phyloP scores from a whole-genome alignment of 1,140 invertebrate genomes.

The Danaus melanippus region DNA sequence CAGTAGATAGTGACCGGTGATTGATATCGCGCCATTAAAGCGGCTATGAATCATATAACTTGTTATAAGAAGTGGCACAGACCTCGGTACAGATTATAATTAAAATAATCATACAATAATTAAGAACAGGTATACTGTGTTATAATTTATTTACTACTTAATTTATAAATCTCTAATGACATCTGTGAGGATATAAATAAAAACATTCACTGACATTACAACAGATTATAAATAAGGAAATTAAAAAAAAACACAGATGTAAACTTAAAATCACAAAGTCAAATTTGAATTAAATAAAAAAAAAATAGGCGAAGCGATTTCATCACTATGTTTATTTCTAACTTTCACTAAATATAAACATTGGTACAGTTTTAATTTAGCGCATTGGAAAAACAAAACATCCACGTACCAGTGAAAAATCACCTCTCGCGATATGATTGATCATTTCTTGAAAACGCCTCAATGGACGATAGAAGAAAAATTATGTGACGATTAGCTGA shows the following conservation, averaged over 20 bases:
- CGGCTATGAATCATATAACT: conserved; percentile 18
- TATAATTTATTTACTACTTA: conserved; percentile 16
- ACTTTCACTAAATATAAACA: conserved; percentile 45
- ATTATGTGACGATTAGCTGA: conserved; percentile 62
- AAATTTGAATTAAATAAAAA: too few relatives aligned
- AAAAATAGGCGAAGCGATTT: too few relatives aligned
- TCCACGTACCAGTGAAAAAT: conserved; percentile 51
- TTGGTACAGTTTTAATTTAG: conserved; percentile 37
- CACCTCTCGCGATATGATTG: conserved; percentile 61
- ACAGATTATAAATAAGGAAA: too few relatives aligned
- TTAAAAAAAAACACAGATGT: too few relatives aligned
- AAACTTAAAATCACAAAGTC: too few relatives aligned
- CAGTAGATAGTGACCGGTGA: conserved; percentile 1
- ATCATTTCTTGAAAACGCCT: conserved; percentile 60
- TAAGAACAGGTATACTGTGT: conserved; percentile 24
- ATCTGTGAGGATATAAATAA: too few relatives aligned
- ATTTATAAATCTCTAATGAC: too few relatives aligned
- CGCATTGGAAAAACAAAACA: conserved; percentile 58
- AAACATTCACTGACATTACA: too few relatives aligned
- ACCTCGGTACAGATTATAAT: conserved; percentile 14
- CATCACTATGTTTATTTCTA: conserved; percentile 36
- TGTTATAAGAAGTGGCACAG: conserved; percentile 21
- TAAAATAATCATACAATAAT: conserved; percentile 24
- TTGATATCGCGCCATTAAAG: conserved; percentile 12
- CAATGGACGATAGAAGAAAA: conserved; percentile 37